phyloP scores from a whole-genome alignment of 2,113 vertebrate genomes.

The Centrocercus urophasianus region DNA sequence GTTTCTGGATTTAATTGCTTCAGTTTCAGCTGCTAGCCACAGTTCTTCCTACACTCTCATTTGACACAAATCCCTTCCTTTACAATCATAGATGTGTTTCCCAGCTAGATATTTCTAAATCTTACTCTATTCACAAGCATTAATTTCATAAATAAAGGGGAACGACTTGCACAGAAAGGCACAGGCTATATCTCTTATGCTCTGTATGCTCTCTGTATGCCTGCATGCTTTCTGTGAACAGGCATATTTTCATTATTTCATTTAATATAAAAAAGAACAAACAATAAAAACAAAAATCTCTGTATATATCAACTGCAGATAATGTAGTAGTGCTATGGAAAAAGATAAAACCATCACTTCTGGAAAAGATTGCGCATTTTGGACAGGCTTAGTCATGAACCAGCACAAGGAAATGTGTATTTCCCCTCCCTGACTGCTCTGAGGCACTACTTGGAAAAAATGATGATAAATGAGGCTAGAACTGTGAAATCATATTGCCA shows the following conservation, averaged over 20 bases:
- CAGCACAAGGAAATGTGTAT: background rate
- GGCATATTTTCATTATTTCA: background rate
- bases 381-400: background rate
- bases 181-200: background rate
- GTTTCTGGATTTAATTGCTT: background rate
- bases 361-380: slow-evolving; percentile 17
- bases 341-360: slow-evolving; percentile 26
- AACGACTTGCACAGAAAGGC: background rate
- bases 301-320: background rate
- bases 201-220: background rate
- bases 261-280: background rate
- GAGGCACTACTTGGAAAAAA: slow-evolving; percentile 66
- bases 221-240: background rate
- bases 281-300: background rate
- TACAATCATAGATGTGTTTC: background rate
- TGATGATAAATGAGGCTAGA: slow-evolving; percentile 50
- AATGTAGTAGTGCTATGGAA: background rate
- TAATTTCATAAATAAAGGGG: slow-evolving; percentile 1
- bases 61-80: background rate
- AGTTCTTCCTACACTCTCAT: background rate
- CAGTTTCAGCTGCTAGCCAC: background rate
- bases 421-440: background rate
- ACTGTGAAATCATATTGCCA: slow-evolving; percentile 55
- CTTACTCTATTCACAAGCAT: background rate
- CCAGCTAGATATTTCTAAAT: background rate